Percentiles rank a stretch among this genome's conserved stretches.
phyloP scores from a whole-genome alignment of 1,140 invertebrate genomes.

The Nomia melanderi region DNA sequence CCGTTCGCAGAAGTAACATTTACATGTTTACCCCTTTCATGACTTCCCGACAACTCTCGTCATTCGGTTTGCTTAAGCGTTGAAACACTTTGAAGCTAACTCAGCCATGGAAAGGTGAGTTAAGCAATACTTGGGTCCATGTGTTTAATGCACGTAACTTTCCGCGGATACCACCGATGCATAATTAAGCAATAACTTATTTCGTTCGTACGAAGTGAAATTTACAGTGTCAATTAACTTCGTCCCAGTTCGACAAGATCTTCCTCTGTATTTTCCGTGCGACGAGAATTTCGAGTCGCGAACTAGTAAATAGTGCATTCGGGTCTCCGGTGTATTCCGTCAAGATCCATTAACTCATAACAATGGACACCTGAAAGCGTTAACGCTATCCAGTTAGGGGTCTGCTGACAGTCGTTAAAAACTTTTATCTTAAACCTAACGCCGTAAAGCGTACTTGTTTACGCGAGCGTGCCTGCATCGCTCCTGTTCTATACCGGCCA shows the following conservation, averaged over 20 bases:
- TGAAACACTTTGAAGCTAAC: neutral
- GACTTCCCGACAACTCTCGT: too few relatives aligned
- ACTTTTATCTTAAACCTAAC: slow-evolving; percentile 40
- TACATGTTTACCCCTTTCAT: too few relatives aligned
- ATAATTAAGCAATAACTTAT: slow-evolving; percentile 9
- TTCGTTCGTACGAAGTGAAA: neutral
- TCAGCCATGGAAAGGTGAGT: neutral
- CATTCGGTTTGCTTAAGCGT: neutral
- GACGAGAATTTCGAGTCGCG: neutral
- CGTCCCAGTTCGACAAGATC: neutral
- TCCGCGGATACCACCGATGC: neutral
- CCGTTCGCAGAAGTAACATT: too few relatives aligned
- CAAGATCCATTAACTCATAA: slow-evolving; percentile 28
- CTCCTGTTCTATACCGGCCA: slow-evolving; percentile 12
- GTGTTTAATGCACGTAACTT: neutral
- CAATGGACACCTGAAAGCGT: slow-evolving; percentile 32
- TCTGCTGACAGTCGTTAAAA: slow-evolving; percentile 35
- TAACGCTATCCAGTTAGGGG: slow-evolving; percentile 37
- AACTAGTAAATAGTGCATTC: neutral
- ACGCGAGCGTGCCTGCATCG: slow-evolving; percentile 8
- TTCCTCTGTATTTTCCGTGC: neutral
- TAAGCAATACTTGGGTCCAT: too few relatives aligned
- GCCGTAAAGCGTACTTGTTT: slow-evolving; percentile 31
- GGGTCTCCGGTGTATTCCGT: slow-evolving; percentile 3
- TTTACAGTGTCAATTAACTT: slow-evolving; percentile 10